A percentile compares a stretch with the other conserved stretches of the same genome.
These are phyloP conservation scores for Chloroceryle inda DNA, from an alignment of 2,797 vertebrate species.

Conservation along the genomic window DNA sequence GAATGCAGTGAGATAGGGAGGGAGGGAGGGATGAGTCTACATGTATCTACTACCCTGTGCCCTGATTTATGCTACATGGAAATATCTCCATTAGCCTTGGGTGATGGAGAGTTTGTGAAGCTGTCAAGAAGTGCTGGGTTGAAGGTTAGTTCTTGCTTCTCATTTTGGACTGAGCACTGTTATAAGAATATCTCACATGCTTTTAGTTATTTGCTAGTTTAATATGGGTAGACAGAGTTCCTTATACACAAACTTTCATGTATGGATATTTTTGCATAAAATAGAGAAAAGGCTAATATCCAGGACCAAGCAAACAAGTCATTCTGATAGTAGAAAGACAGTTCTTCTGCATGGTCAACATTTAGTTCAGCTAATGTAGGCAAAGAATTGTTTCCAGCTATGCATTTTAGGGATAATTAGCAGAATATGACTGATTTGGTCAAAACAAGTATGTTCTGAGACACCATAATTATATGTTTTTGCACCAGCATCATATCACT, in stretches of 20 bases:
- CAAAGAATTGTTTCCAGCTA: background rate
- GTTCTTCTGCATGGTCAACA: background rate
- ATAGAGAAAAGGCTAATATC: background rate
- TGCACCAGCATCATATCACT: rapidly evolving
- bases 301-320: background rate
- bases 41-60: rapidly evolving
- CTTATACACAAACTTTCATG: background rate
- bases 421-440: background rate
- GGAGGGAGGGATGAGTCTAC: background rate
- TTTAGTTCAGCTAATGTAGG: background rate
- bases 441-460: background rate
- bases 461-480: background rate
- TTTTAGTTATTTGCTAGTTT: background rate
- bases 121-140: background rate
- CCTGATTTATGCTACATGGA: background rate
- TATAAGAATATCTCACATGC: background rate
- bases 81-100: background rate
- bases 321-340: background rate
- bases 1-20: background rate
- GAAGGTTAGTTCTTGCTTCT: background rate
- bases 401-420: background rate
- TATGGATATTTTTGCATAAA: background rate
- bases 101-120: background rate
- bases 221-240: background rate
- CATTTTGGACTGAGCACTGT: background rate